phyloP scores from a whole-genome alignment of 2,888 invertebrate genomes.

The Stegophylla sp. region DNA sequence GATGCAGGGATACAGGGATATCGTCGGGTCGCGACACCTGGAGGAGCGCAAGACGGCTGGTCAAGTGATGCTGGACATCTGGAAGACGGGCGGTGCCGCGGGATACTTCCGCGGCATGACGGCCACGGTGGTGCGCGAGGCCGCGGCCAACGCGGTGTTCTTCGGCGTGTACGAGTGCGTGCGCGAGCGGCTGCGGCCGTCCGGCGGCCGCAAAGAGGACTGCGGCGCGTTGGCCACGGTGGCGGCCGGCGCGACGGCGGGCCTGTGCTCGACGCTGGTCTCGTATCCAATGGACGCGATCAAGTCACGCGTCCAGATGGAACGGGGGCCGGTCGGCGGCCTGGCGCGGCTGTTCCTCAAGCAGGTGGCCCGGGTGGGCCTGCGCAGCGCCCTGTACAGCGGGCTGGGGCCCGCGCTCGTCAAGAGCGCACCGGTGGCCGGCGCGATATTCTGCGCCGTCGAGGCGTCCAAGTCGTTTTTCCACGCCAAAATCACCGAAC shows the following conservation, averaged over 20 bases:
- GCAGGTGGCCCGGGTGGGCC: background rate
- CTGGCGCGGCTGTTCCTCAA: too few species aligned
- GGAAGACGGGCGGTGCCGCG: constrained; percentile 71
- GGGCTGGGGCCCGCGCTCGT: constrained; percentile 92
- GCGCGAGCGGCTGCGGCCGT: constrained; percentile 68
- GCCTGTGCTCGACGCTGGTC: constrained; percentile 71
- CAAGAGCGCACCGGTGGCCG: constrained; percentile 94
- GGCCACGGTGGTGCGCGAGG: constrained; percentile 74
- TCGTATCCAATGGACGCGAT: constrained; percentile 78
- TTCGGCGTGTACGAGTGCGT: constrained; percentile 92
- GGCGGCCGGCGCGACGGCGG: constrained; percentile 63
- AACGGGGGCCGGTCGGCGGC: constrained; percentile 62
- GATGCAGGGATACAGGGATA: background rate
- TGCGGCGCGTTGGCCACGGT: constrained; percentile 64
- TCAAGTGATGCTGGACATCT: constrained; percentile 2
- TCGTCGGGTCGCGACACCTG: background rate
- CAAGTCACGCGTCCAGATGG: constrained; percentile 73
- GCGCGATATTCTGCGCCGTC: constrained; percentile 90
- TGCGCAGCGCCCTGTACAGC: constrained; percentile 78
- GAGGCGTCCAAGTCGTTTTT: constrained; percentile 88
- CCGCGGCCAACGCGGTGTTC: constrained; percentile 99
- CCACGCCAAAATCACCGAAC: background rate
- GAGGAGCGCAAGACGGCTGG: constrained; percentile 74
- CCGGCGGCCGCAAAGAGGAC: constrained; percentile 64
- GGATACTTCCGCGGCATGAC: constrained; percentile 70